These are phyloP conservation scores for Adelges cooleyi DNA, from an alignment of 1,140 invertebrate genomes.

Conservation along the genomic window DNA sequence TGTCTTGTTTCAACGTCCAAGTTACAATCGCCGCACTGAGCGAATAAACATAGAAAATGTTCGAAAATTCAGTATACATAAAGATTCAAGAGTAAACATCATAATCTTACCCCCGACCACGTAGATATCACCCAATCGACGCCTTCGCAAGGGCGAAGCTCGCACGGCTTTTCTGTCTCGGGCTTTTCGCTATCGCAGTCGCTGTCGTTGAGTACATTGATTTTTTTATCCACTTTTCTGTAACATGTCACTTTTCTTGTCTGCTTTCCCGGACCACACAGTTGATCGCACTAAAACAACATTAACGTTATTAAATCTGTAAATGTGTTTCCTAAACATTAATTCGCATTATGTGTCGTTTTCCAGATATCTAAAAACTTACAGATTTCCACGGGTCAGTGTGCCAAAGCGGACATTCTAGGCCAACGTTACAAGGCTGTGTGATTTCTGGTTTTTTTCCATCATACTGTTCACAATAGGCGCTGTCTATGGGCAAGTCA, in stretches of 20 bases:
- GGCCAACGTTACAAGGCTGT: constrained; percentile 61
- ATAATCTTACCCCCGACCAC: constrained; percentile 71
- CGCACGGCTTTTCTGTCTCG: constrained; percentile 54
- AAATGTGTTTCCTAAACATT: no score
- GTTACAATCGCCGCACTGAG: constrained; percentile 62
- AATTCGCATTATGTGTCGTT: no score
- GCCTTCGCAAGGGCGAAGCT: constrained; percentile 72
- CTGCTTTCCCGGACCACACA: constrained; percentile 76
- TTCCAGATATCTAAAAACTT: constrained; percentile 35
- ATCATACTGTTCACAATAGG: constrained; percentile 52
- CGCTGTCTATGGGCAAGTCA: constrained; percentile 49
- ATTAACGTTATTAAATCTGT: no score
- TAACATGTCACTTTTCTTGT: constrained; percentile 61
- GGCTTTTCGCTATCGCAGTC: constrained; percentile 62
- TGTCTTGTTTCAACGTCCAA: constrained; percentile 58
- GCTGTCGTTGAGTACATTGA: constrained; percentile 56
- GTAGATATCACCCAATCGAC: constrained; percentile 80
- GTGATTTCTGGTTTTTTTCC: constrained; percentile 57
- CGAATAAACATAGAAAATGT: constrained; percentile 14
- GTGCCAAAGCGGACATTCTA: constrained; percentile 71
- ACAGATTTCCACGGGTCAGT: constrained; percentile 75
- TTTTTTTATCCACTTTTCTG: constrained; percentile 54
- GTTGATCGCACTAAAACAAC: constrained; percentile 62
- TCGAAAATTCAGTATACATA: background rate
- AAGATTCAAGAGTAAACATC: constrained; percentile 8